Conservation (phyloP, 2,113 vertebrate genomes). For the Dipodomys stephensi region DNA sequence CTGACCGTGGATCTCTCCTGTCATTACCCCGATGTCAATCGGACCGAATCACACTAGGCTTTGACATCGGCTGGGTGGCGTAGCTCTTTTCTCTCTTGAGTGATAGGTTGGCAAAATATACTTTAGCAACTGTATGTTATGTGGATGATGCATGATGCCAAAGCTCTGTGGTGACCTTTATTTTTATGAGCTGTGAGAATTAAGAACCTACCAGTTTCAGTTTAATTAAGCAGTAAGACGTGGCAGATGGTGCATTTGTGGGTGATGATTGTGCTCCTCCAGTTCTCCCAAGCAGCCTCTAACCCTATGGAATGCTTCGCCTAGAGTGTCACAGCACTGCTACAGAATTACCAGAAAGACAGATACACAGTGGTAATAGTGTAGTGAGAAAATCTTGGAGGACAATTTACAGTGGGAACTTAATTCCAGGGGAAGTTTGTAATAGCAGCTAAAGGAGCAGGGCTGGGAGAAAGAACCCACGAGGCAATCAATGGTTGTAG, state of each 20-base stretch:
- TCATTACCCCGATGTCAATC: not conserved
- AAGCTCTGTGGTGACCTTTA: conserved; percentile 86
- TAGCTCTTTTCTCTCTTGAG: not conserved
- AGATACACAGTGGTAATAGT: not conserved
- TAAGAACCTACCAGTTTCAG: conserved; percentile 87
- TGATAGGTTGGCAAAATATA: conserved; percentile 53
- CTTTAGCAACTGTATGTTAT: conserved; percentile 67
- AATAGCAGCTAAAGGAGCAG: not conserved
- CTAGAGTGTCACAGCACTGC: not conserved
- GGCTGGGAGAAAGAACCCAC: not conserved
- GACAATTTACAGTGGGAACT: not conserved
- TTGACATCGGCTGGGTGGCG: not conserved
- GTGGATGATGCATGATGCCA: conserved; percentile 67
- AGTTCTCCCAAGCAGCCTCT: conserved; percentile 77
- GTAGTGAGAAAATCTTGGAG: conserved; percentile 32
- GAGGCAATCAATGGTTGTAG: not conserved
- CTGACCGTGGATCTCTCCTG: not conserved
- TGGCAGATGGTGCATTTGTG: conserved; percentile 88
- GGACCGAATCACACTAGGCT: not conserved
- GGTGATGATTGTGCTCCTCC: conserved; percentile 83
- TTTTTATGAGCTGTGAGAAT: conserved; percentile 88
- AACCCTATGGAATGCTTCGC: conserved; percentile 32
- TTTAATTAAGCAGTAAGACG: conserved; percentile 88
- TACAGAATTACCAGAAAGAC: conserved; percentile 52
- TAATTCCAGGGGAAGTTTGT: not conserved